Evolutionary conservation across 2,797 vertebrate genomes (phyloP), one percentile per base, ranked within the genome.

Genomic region (Avahi laniger): DNA sequence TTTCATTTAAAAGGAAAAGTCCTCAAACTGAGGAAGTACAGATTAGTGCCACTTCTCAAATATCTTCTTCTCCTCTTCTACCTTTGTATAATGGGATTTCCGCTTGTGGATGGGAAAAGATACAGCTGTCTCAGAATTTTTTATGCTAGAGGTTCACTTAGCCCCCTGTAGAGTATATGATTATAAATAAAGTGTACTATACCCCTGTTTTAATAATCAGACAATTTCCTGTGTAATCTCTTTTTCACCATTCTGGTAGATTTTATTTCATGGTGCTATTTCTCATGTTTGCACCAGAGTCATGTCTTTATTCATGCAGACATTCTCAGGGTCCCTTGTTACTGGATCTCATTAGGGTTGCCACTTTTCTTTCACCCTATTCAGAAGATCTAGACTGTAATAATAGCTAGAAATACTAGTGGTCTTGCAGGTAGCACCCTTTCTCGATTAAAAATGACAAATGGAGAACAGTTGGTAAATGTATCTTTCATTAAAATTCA

Each of bases 401-500:
- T 85, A 93, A 75, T 41, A 93, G 48, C 26, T 93, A 61, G 88
- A 96, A 90, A 90, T 28, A 33, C 13, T 81, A 46, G 24, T 65
- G 12, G 41, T 78, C 13, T 65, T 92, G 79, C 35, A 63, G 48
- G 63, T 61, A 69, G 18, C 1, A 57, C 10, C 2, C 1, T 0
- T 7, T 61, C 13, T 4, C 11, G 48, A 30, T 65, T 83, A 83
- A 91, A 90, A 97, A 59, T 30, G 83, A 48, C 35, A 73, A 8
- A 54, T 91, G 48, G 52, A 93, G 20, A 76, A 79, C 7, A 83
- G 3, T 83, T 86, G 22, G 0, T 81, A 80, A 72, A 35, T 30
- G 18, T 48, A 65, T 41, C 13, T 93, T 76, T 94, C 28, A 79
- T 95, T 93, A 54, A 78, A 50, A 80, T 84, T 83, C 86, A 54